A percentile compares a stretch with the other conserved stretches of the same genome.
These are phyloP conservation scores for Apolygus lucorum DNA, from an alignment of 1,140 invertebrate genomes.

Conservation along the genomic window DNA sequence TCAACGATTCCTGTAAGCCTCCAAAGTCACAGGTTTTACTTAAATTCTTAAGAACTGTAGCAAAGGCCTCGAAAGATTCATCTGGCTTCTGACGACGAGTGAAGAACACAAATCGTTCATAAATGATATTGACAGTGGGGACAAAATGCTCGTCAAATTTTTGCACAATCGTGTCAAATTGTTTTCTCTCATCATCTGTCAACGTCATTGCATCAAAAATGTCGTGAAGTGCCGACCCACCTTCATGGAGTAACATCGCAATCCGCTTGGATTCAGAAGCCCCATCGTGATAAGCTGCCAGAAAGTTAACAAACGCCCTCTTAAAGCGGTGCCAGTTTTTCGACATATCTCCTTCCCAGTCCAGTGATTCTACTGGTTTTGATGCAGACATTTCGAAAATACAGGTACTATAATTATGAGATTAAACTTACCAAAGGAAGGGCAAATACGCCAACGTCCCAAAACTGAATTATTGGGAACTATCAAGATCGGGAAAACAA, in stretches of 20 bases:
- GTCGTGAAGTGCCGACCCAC: not conserved
- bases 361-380: not conserved
- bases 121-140: not conserved
- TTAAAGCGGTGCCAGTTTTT: constrained; percentile 8
- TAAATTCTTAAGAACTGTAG: constrained; percentile 17
- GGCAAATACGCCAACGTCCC: too few species aligned
- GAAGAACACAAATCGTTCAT: constrained; percentile 18
- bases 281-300: not conserved
- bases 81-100: constrained; percentile 2
- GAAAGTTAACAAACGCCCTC: not conserved
- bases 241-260: not conserved
- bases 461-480: not conserved
- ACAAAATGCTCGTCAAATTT: constrained; percentile 16
- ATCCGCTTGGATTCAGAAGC: not conserved
- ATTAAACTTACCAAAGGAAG: too few species aligned
- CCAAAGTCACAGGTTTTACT: constrained; percentile 16
- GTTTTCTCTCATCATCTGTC: not conserved
- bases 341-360: constrained; percentile 13
- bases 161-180: not conserved
- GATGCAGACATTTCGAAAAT: not conserved
- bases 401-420: too few species aligned
- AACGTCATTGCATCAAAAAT: constrained; percentile 5
- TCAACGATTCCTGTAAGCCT: not conserved
- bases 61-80: constrained; percentile 16
- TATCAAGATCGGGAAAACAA: not conserved